phyloP scores from a whole-genome alignment of 2,888 invertebrate species.

The Macrosiphum euphorbiae region DNA sequence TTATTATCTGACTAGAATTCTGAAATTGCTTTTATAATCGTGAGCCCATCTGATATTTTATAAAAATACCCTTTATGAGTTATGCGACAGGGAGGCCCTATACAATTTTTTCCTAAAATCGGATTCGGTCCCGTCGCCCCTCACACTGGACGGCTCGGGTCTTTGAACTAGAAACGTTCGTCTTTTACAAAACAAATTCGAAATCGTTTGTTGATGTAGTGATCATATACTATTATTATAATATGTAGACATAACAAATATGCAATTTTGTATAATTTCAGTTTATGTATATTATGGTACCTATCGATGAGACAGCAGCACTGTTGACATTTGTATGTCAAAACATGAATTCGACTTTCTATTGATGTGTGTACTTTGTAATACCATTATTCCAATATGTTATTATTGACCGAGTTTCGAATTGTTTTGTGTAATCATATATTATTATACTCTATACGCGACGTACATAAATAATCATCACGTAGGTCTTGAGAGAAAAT shows the following conservation, averaged over 20 bases:
- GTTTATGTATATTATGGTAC: not conserved
- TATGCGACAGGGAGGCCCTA: not conserved
- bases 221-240: slow-evolving; percentile 1
- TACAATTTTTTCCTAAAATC: not conserved
- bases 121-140: not conserved
- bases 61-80: not conserved
- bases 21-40: not conserved
- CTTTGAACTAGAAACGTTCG: not conserved
- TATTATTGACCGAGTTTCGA: too few relatives aligned
- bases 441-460: not conserved
- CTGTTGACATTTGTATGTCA: too few relatives aligned
- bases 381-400: not conserved
- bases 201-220: not conserved
- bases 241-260: not conserved
- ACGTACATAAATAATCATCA: not conserved
- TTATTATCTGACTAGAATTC: not conserved
- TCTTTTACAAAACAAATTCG: not conserved
- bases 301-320: too few relatives aligned
- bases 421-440: not conserved
- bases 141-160: not conserved
- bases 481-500: not conserved
- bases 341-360: not conserved
- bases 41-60: not conserved
- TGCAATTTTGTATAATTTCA: not conserved
- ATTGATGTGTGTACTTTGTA: not conserved